Conservation (phyloP, 2,888 invertebrate genomes). For the Nephrocerus scutellatus region DNA sequence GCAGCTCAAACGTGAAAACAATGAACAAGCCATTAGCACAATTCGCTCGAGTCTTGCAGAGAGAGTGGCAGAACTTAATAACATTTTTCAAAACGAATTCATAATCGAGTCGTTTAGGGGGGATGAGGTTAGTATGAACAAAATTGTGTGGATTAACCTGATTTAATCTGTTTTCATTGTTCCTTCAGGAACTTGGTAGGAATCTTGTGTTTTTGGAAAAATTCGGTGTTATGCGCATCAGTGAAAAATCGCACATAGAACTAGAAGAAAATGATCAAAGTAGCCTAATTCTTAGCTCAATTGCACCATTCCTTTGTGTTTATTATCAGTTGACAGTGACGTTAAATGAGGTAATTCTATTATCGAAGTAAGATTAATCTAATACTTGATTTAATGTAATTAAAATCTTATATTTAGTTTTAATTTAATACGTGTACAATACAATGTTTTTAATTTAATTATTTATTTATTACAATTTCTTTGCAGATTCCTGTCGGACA, state of each 20-base stretch:
- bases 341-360: conserved; percentile 49
- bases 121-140: conserved; percentile 42
- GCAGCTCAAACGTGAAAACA: conserved; percentile 30
- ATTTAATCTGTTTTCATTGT: background rate
- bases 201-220: conserved; percentile 36
- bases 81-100: conserved; percentile 59
- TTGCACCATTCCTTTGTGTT: conserved; percentile 58
- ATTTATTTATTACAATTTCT: too few relatives aligned
- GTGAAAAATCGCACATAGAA: conserved; percentile 32
- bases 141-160: too few relatives aligned
- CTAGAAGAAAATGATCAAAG: conserved; percentile 37
- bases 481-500: conserved; percentile 29
- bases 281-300: conserved; percentile 53
- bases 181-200: conserved; percentile 48
- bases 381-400: background rate
- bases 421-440: conserved; percentile 12
- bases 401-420: background rate
- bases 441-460: conserved; percentile 11
- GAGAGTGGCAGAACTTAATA: conserved; percentile 39
- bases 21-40: conserved; percentile 5
- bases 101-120: conserved; percentile 53
- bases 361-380: background rate
- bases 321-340: conserved; percentile 52
- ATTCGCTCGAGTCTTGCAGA: conserved; percentile 11
- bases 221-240: conserved; percentile 32